Conservation (phyloP, 2,888 invertebrate genomes). For the Agriotes lineatus region DNA sequence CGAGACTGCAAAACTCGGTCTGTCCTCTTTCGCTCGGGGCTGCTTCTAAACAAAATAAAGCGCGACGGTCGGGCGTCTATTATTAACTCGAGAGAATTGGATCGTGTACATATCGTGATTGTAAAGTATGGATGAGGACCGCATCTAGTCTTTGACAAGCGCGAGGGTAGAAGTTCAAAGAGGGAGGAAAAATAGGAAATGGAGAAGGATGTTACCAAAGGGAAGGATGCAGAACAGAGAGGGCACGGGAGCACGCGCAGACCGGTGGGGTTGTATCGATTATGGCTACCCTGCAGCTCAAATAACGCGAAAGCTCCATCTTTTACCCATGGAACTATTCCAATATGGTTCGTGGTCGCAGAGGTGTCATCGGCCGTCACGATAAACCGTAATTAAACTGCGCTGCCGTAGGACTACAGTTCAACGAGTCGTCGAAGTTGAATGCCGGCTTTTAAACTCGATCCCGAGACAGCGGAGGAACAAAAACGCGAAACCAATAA, state of each 20-base stretch:
- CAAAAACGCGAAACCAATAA: conserved; percentile 7
- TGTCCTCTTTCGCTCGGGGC: not conserved
- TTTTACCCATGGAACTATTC: conserved; percentile 35
- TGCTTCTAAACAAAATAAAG: conserved; percentile 13
- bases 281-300: conserved; percentile 31
- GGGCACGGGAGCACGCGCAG: conserved; percentile 32
- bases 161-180: conserved; percentile 53
- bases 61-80: conserved; percentile 32
- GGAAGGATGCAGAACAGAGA: conserved; percentile 26
- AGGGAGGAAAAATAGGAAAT: conserved; percentile 47
- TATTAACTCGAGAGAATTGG: conserved; percentile 40
- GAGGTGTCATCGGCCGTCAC: not conserved
- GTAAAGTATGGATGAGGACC: conserved; percentile 47
- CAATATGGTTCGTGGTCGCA: conserved; percentile 25
- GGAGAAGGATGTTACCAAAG: conserved; percentile 24
- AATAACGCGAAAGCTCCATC: conserved; percentile 36
- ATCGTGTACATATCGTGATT: conserved; percentile 42
- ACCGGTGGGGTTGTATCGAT: conserved; percentile 34
- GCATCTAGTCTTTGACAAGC: conserved; percentile 52
- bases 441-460: not conserved
- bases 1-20: not conserved
- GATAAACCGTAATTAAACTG: not conserved
- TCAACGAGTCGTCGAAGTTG: not conserved
- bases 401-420: not conserved
- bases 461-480: not conserved